Percentiles rank a stretch among this genome's conserved stretches.
phyloP scores from a whole-genome alignment of 2,888 invertebrate genomes.

The Yponomeuta evonymella region DNA sequence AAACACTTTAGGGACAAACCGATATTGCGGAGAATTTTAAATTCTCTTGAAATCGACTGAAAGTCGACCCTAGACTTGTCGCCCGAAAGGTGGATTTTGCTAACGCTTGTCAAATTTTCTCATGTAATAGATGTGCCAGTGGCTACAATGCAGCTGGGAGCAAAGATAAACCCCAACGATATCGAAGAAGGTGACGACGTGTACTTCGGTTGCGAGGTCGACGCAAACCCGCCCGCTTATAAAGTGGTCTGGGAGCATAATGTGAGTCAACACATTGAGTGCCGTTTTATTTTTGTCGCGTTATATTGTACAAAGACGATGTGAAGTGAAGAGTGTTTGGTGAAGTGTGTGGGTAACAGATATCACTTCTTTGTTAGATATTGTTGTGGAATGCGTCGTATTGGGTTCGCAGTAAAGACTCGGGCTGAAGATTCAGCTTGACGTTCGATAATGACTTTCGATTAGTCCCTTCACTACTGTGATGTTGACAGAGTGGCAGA shows the following conservation, averaged over 20 bases:
- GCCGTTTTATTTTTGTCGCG: constrained; percentile 16
- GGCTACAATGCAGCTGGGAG: constrained; percentile 59
- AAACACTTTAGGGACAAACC: constrained; percentile 5
- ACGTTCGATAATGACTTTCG: too few relatives aligned
- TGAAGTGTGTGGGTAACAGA: background rate
- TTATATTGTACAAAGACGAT: background rate
- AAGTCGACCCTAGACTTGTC: background rate
- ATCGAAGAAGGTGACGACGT: constrained; percentile 73
- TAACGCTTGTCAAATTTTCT: constrained; percentile 3
- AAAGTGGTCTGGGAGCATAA: constrained; percentile 74
- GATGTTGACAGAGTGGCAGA: too few relatives aligned
- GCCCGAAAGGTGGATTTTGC: background rate
- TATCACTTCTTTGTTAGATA: constrained; percentile 14
- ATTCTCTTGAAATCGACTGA: background rate
- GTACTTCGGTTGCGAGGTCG: constrained; percentile 66
- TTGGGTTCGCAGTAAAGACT: background rate
- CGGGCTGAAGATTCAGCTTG: background rate
- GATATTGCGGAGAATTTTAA: constrained; percentile 4
- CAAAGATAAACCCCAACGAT: constrained; percentile 69
- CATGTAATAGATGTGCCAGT: constrained; percentile 54
- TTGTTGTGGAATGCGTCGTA: constrained; percentile 15
- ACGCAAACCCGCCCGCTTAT: constrained; percentile 69
- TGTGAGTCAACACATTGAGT: constrained; percentile 43
- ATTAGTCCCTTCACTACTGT: too few relatives aligned
- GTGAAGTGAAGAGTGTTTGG: background rate